phyloP scores from a whole-genome alignment of 2,113 vertebrate species.

The Thunnus thynnus region DNA sequence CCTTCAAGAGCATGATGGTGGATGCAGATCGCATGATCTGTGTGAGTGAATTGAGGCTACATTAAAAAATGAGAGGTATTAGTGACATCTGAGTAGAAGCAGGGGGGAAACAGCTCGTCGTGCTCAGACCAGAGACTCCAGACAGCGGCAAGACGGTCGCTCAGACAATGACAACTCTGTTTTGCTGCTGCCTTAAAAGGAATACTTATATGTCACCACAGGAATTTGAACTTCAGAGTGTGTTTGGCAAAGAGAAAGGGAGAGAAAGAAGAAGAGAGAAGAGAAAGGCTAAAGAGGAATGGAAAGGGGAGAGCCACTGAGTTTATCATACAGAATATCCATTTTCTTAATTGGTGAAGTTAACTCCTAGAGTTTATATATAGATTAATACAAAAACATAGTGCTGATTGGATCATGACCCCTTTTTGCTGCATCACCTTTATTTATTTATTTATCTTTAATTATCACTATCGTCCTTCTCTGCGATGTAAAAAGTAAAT shows the following conservation, averaged over 20 bases:
- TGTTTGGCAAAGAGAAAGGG: constrained; percentile 35
- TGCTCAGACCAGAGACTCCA: constrained; percentile 36
- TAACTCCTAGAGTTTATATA: constrained; percentile 58
- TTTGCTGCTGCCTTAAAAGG: constrained; percentile 45
- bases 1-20: constrained; percentile 35
- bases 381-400: constrained; percentile 37
- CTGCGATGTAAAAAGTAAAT: constrained; percentile 51
- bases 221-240: constrained; percentile 40
- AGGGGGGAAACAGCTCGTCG: not conserved
- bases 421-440: constrained; percentile 55
- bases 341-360: constrained; percentile 67
- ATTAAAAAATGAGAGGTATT: constrained; percentile 53
- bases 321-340: constrained; percentile 47
- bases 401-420: constrained; percentile 20
- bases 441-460: constrained; percentile 43
- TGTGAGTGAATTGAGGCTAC: constrained; percentile 26
- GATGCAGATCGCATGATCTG: constrained; percentile 36
- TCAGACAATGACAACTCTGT: constrained; percentile 64
- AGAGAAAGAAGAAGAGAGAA: not conserved
- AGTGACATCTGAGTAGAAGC: constrained; percentile 42
- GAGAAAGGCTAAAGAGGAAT: constrained; percentile 4
- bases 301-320: constrained; percentile 2
- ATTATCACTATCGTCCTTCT: constrained; percentile 12
- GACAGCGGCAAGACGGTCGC: constrained; percentile 32
- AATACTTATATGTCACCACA: constrained; percentile 32